phyloP scores from a whole-genome alignment of 92 coral and sea anemone species.

The Virgularia gustaviana region DNA sequence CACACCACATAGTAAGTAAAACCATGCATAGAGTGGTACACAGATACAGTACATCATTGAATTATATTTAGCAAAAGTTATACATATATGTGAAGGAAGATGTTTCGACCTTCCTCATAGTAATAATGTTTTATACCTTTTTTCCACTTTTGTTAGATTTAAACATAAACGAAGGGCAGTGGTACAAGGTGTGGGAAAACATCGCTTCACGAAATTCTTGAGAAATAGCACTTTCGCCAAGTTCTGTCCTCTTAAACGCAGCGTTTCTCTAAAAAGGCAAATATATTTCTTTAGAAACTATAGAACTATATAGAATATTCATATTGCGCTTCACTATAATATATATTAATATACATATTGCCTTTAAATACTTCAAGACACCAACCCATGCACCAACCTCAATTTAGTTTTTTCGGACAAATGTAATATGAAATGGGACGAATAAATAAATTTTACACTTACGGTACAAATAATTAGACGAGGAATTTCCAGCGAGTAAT shows the following conservation, averaged over 20 bases:
- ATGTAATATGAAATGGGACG: too few relatives aligned
- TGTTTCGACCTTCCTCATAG: neutral
- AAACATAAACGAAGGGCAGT: slow-evolving; percentile 76
- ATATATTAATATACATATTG: too few relatives aligned
- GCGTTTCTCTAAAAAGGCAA: slow-evolving; percentile 68
- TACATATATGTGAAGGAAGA: neutral
- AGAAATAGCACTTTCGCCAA: slow-evolving; percentile 91
- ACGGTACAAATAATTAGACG: too few relatives aligned
- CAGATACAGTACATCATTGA: neutral
- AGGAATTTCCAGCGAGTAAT: too few relatives aligned
- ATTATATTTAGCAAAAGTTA: neutral
- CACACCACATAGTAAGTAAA: too few relatives aligned
- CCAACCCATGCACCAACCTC: too few relatives aligned
- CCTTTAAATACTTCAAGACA: too few relatives aligned
- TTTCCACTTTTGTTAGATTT: slow-evolving; percentile 71
- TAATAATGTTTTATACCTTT: slow-evolving; percentile 54
- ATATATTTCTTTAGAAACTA: too few relatives aligned
- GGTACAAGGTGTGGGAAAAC: slow-evolving; percentile 93
- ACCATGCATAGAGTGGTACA: too few relatives aligned
- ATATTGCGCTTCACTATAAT: neutral
- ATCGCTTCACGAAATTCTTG: slow-evolving; percentile 98
- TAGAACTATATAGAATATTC: neutral
- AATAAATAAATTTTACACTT: too few relatives aligned
- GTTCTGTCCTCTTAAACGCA: slow-evolving; percentile 70
- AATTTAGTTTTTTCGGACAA: too few relatives aligned